Evolutionary conservation across 2,113 vertebrate genomes (phyloP).

Genomic region (Halichoerus grypus): DNA sequence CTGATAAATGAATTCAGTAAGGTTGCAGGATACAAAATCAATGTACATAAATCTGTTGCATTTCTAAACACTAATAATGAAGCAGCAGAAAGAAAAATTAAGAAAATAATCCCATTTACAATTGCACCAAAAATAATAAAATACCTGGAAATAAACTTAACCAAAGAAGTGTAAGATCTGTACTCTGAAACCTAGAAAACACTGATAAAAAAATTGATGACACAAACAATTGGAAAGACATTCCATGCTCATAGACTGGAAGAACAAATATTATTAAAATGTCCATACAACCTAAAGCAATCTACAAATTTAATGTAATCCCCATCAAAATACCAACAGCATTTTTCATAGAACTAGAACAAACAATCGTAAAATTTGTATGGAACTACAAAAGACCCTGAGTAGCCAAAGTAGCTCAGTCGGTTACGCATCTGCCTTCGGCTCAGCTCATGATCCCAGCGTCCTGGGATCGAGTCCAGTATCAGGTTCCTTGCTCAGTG

Average conservation of each 20-base stretch:
- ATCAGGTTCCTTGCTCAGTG: too few relatives aligned
- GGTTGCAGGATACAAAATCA: neutral
- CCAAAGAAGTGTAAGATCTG: neutral
- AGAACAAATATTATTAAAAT: neutral
- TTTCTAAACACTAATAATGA: neutral
- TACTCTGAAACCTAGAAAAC: neutral
- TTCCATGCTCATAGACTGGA: neutral
- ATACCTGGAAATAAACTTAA: neutral
- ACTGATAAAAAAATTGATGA: neutral
- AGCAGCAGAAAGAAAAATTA: neutral
- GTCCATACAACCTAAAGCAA: neutral
- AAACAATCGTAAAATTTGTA: too few relatives aligned
- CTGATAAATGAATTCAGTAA: neutral
- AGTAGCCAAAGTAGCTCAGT: neutral
- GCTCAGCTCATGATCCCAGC: too few relatives aligned
- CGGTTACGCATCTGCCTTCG: too few relatives aligned
- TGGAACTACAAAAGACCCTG: neutral
- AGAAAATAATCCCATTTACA: neutral
- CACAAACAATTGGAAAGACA: neutral
- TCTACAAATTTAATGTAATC: neutral
- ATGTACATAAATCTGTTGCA: neutral
- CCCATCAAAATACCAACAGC: neutral
- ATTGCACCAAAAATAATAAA: neutral
- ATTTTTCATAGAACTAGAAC: too few relatives aligned
- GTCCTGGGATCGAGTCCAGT: too few relatives aligned